These are phyloP conservation scores for Crotophaga sulcirostris DNA, from an alignment of 2,113 vertebrate genomes.

Conservation along the genomic window DNA sequence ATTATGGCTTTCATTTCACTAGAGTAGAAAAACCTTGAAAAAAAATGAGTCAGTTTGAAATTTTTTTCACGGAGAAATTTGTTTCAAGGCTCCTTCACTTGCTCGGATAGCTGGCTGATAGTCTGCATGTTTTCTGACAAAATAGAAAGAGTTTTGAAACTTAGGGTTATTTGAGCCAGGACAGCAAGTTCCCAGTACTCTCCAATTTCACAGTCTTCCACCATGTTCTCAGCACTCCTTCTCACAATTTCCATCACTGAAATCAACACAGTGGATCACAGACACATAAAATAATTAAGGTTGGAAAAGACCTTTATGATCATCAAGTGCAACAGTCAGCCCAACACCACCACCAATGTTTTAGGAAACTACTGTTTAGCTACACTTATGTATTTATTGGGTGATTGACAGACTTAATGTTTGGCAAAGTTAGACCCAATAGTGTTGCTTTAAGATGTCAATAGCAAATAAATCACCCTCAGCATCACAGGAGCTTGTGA, in stretches of 20 bases:
- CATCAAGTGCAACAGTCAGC: too few species aligned
- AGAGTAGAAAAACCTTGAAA: conserved; percentile 43
- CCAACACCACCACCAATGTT: too few species aligned
- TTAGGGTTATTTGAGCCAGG: background rate
- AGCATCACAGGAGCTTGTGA: background rate
- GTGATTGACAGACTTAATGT: background rate
- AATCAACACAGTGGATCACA: background rate
- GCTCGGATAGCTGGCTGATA: rapidly evolving
- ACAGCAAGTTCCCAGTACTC: background rate
- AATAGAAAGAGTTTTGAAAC: background rate
- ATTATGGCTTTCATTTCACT: conserved; percentile 59
- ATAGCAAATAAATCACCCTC: background rate
- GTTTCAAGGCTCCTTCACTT: conserved; percentile 17
- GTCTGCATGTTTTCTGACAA: background rate
- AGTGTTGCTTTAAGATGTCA: background rate
- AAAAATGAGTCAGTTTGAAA: conserved; percentile 64
- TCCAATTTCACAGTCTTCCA: background rate
- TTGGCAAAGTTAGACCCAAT: background rate
- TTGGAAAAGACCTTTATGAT: too few species aligned
- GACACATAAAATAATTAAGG: too few species aligned
- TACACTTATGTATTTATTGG: too few species aligned
- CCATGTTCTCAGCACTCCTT: background rate
- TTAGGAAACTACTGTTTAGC: too few species aligned
- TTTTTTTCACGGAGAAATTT: conserved; percentile 45
- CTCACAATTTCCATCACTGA: background rate